Evolutionary conservation across 2,888 invertebrate species (phyloP), one percentile per base, ranked within the genome.

Genomic region (Plebejus melissa): DNA sequence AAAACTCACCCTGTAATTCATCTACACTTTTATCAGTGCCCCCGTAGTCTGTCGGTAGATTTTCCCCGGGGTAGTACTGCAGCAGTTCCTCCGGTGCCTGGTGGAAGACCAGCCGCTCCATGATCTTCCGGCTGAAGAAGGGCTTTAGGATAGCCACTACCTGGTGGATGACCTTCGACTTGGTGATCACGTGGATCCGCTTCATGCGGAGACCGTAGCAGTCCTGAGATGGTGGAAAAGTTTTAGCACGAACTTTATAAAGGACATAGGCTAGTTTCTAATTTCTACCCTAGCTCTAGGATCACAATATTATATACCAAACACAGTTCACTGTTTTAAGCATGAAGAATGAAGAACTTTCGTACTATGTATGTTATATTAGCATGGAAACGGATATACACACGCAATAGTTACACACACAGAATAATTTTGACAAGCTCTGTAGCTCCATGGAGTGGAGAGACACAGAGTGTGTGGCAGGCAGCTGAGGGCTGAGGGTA

Each of bases 151-250:
- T 58, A 5, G 58, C 58, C n/a, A 58, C 4, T 6, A 22, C 22
- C 58, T 58, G 22, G 58, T 58, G 58, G 58, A 58, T 58, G 7
- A 22, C n/a, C 58, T 58, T 58, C 1, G 58, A 58, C 2, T 7
- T 58, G 58, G 58, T 22, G 58, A 58, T 58, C 57, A 58, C 57
- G 57, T 58, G 57, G 57, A 58, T n/a, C 22, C 58, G 58, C 22
- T 22, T 58, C 58, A 58, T 4, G 2, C 58, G 58, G 7, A 58
- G 58, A 58, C 58, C 58, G 22, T 58, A 58, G 22, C 58, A 58
- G 22, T 58, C 58, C 58, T 58, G 58, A 16, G 22, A 22, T n/a
- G 22, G 22, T 58, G 58, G 4, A 22, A 58, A 4, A 58, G 58
- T n/a, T 58, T 58, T 22, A 54, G 54, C 54, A 54, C n/a, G 22